phyloP scores from a whole-genome alignment of 1,140 invertebrate genomes.

The Drosophila eugracilis region DNA sequence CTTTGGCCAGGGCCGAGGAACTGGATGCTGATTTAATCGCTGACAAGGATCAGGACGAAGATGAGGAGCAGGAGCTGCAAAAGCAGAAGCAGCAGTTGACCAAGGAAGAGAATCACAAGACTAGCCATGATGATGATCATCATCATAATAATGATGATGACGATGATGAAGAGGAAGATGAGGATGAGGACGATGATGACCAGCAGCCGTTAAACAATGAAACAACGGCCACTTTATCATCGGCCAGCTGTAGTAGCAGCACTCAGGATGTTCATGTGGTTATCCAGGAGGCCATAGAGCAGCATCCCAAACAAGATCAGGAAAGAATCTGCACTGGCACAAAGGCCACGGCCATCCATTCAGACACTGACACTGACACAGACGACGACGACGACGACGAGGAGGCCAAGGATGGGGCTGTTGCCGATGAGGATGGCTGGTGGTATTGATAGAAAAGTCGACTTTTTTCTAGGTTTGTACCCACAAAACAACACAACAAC shows the following conservation, averaged over 20 bases:
- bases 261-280: conserved; percentile 30
- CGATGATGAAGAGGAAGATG: conserved; percentile 55
- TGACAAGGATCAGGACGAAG: conserved; percentile 1
- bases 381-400: conserved; percentile 68
- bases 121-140: conserved; percentile 28
- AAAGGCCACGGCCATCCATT: conserved; percentile 51
- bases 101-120: conserved; percentile 33
- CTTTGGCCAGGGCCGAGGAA: conserved; percentile 66
- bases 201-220: conserved; percentile 74
- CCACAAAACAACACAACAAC: conserved; percentile 55
- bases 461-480: conserved; percentile 83
- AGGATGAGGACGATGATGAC: conserved; percentile 73
- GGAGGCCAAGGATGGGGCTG: conserved; percentile 40
- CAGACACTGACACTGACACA: conserved; percentile 67
- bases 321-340: conserved; percentile 49
- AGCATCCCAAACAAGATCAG: conserved; percentile 42
- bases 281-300: conserved; percentile 34
- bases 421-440: conserved; percentile 74
- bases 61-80: conserved; percentile 22
- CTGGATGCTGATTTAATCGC: conserved; percentile 60
- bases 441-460: conserved; percentile 83
- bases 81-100: conserved; percentile 16
- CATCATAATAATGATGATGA: conserved; percentile 52
- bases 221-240: conserved; percentile 66
- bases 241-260: conserved; percentile 48